Evolutionary conservation across 2,797 vertebrate species (phyloP), one percentile per base, ranked within the genome.

Genomic region (Typhlichthys subterraneus): DNA sequence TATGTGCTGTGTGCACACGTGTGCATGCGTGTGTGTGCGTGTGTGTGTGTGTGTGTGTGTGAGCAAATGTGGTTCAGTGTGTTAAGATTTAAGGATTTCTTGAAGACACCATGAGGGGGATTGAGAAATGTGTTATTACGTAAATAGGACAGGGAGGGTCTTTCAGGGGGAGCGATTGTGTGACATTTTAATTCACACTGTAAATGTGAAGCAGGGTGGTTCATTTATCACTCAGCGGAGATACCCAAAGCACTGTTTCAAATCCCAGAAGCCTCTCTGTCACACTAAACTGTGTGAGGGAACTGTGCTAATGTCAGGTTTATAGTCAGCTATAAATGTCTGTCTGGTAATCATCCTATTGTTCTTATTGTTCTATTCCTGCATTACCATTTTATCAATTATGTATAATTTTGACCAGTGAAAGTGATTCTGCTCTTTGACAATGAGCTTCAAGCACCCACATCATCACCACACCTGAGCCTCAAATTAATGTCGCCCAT

Each of bases 151-250:
- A 84, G 72, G 65, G 84, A 81, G 76, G 75, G 79, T 82, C 81
- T 85, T 86, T 83, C 66, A 78, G 79, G 59, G 77, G 69, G 68
- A 68, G 58, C 71, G 67, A 78, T 80, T 82, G 82, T 86, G 87
- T 86, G 82, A 90, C 88, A 85, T 88, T 88, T 84, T 78, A 87
- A 89, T 89, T 90, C 85, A 87, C 86, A 89, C 86, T 76, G 46
- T 83, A 81, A 71, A 75, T 79, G 85, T 81, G 83, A 86, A 79
- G 83, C 75, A 65, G 79, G 80, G 79, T 77, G 80, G 77, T 82
- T 85, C 71, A 84, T 85, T 84, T 85, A 79, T 81, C 80, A 81
- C 71, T 55, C 68, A 68, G 68, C 76, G 53, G 63, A 83, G 77
- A 78, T 72, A 77, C 78, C 79, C 71, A 76, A 70, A 75, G 78